Evolutionary conservation across 1,140 invertebrate species (phyloP).

Genomic region (Oncopodura yosiiana): DNA sequence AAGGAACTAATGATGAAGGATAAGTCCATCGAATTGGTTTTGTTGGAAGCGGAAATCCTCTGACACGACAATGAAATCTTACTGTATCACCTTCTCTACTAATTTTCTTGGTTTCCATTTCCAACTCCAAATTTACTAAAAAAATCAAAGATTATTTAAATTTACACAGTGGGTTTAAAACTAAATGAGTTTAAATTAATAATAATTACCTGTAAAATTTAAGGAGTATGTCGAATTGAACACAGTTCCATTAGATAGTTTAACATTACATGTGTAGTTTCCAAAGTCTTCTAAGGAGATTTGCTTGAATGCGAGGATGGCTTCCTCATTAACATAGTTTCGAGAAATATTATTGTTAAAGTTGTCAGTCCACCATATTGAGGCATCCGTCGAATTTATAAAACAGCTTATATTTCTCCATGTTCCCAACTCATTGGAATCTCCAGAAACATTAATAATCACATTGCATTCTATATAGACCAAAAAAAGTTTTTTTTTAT

Average conservation of each 20-base stretch:
- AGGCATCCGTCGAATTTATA: too few species aligned
- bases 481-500: too few species aligned
- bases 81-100: not conserved
- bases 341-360: not conserved
- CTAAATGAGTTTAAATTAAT: not conserved
- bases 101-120: not conserved
- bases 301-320: conserved; percentile 1
- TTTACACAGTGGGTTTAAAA: not conserved
- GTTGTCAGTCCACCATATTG: conserved; percentile 10
- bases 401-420: too few species aligned
- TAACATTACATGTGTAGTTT: conserved; percentile 24
- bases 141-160: not conserved
- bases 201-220: conserved; percentile 16
- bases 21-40: too few species aligned
- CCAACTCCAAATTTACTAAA: not conserved
- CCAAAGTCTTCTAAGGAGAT: conserved; percentile 18
- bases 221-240: conserved; percentile 11
- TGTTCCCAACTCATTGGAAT: too few species aligned
- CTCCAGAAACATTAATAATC: too few species aligned
- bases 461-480: too few species aligned
- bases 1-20: too few species aligned
- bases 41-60: too few species aligned
- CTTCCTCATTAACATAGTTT: not conserved
- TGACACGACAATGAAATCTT: not conserved
- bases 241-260: not conserved